phyloP scores from a whole-genome alignment of 2,113 vertebrate genomes.

The Tauraco erythrolophus region DNA sequence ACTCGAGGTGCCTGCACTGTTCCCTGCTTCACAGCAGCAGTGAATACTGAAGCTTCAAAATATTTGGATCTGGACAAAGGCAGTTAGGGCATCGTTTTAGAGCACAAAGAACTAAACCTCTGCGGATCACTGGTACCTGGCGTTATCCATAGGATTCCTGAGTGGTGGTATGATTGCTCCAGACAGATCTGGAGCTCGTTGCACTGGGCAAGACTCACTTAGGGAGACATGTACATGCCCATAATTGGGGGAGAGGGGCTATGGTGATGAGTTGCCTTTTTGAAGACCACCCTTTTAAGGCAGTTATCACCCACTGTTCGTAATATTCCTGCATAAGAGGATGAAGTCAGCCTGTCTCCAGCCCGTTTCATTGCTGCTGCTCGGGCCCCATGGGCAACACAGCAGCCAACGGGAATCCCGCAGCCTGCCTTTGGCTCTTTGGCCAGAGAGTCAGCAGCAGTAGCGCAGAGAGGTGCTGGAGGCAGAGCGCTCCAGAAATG shows the following conservation, averaged over 20 bases:
- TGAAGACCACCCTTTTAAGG: not conserved
- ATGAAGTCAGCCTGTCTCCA: not conserved
- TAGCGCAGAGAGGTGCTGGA: not conserved
- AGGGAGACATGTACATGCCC: fast-evolving
- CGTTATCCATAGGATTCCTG: not conserved
- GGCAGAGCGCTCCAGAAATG: not conserved
- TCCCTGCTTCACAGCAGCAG: not conserved
- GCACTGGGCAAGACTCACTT: not conserved
- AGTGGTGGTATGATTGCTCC: fast-evolving
- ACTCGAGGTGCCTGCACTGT: not conserved
- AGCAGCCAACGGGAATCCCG: not conserved
- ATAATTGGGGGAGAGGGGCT: not conserved
- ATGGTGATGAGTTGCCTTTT: not conserved
- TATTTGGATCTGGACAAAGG: not conserved
- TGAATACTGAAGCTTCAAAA: not conserved
- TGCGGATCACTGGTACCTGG: not conserved
- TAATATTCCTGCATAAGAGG: not conserved
- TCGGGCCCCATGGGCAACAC: fast-evolving
- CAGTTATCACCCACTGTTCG: not conserved
- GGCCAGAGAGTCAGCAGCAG: not conserved
- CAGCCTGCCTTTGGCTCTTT: not conserved
- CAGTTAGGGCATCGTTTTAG: not conserved
- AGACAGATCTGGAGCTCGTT: not conserved
- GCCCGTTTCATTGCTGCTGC: not conserved
- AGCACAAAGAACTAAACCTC: not conserved